Conservation (phyloP, 1,140 invertebrate species). For the Camponotus vicinus region DNA sequence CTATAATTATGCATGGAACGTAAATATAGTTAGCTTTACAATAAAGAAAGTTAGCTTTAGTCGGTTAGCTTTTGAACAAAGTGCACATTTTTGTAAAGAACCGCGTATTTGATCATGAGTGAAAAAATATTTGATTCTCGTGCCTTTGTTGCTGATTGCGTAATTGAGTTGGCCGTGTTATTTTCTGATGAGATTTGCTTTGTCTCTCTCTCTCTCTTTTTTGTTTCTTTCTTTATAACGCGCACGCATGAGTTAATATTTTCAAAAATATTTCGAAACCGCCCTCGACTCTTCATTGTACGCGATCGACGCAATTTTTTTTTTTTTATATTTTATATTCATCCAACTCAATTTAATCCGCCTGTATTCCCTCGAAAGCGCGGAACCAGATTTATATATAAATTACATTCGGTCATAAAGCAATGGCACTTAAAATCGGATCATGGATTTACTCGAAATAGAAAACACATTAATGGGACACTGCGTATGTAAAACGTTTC, state of each 20-base stretch:
- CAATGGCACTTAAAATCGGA: slow-evolving; percentile 61
- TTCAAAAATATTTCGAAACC: slow-evolving; percentile 41
- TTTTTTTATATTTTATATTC: slow-evolving; percentile 57
- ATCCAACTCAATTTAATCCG: slow-evolving; percentile 62
- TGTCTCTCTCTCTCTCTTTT: neutral
- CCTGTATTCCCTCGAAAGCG: slow-evolving; percentile 36
- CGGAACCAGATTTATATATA: slow-evolving; percentile 58
- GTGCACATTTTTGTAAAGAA: slow-evolving; percentile 47
- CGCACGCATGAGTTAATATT: neutral
- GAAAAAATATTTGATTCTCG: slow-evolving; percentile 51
- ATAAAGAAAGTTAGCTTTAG: slow-evolving; percentile 15
- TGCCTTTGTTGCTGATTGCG: slow-evolving; percentile 29
- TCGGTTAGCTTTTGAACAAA: slow-evolving; percentile 46
- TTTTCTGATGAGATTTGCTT: slow-evolving; percentile 28
- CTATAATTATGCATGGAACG: slow-evolving; percentile 66
- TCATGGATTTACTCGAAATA: slow-evolving; percentile 62
- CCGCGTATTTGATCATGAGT: neutral
- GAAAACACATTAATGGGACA: slow-evolving; percentile 54
- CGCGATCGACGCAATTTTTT: slow-evolving; percentile 34
- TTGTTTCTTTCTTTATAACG: slow-evolving; percentile 18
- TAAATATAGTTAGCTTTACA: slow-evolving; percentile 45
- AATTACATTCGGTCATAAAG: slow-evolving; percentile 62
- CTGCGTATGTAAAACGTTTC: slow-evolving; percentile 55
- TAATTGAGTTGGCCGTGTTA: slow-evolving; percentile 49
- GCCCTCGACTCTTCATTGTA: slow-evolving; percentile 38